These are phyloP conservation scores for Mormoops blainvillei DNA, from an alignment of 2,113 vertebrate genomes.

Conservation along the genomic window DNA sequence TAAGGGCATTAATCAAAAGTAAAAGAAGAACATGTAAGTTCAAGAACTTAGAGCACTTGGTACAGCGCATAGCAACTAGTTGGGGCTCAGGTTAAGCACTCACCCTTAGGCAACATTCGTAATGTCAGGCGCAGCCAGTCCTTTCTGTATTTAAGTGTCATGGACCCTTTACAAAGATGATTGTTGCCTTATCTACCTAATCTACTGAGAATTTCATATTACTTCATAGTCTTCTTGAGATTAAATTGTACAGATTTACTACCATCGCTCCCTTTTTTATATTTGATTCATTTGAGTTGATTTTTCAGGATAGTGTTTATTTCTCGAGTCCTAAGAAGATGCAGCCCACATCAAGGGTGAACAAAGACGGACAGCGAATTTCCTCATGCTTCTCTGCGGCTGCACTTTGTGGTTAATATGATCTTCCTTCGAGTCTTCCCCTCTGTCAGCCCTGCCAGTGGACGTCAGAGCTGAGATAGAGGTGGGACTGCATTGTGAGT, in stretches of 20 bases:
- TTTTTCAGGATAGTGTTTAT: background rate
- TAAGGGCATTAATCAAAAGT: background rate
- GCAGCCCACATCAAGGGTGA: background rate
- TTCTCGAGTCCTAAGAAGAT: background rate
- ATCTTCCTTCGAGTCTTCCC: background rate
- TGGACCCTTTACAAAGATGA: background rate
- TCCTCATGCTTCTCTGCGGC: background rate
- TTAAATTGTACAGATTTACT: background rate
- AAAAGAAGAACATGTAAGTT: background rate
- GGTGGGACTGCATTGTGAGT: background rate
- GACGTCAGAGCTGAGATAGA: background rate
- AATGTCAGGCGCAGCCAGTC: background rate
- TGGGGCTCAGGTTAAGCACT: background rate
- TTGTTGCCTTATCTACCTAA: background rate
- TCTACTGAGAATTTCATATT: background rate
- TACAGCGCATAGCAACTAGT: too few relatives aligned
- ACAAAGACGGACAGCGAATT: background rate
- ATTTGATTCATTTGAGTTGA: background rate
- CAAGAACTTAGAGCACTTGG: background rate
- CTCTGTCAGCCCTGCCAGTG: background rate
- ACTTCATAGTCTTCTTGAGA: background rate
- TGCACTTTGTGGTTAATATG: background rate
- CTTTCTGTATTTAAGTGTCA: background rate
- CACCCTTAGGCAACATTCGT: background rate
- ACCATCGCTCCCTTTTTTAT: background rate